Conservation (phyloP, 2,888 invertebrate genomes). For the Drosophila cyrtoloma region DNA sequence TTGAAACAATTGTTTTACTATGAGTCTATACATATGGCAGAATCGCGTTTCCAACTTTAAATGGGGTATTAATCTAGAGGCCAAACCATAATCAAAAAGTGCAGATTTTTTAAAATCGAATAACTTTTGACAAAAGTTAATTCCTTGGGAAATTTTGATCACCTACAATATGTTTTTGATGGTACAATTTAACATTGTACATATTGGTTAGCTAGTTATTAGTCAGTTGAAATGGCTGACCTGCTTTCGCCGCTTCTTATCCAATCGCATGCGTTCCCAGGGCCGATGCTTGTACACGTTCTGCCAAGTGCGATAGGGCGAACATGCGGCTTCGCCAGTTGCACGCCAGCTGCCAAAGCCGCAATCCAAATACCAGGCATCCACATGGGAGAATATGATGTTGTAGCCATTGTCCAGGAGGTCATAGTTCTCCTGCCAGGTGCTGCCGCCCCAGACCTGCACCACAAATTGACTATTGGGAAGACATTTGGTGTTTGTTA, state of each 20-base stretch:
- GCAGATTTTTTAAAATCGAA: not conserved
- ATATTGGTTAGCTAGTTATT: not conserved
- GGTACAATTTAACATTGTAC: no score
- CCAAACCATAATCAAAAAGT: not conserved
- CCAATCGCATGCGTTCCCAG: slow-evolving; percentile 87
- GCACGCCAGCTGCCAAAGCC: slow-evolving; percentile 95
- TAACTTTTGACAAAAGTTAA: not conserved
- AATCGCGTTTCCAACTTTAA: not conserved
- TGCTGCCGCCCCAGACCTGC: slow-evolving; percentile 93
- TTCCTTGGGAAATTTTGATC: not conserved
- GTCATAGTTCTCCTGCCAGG: slow-evolving; percentile 92
- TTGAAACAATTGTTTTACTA: not conserved
- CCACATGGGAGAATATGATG: slow-evolving; percentile 93
- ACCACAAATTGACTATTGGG: slow-evolving; percentile 88
- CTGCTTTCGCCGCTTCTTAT: slow-evolving; percentile 82
- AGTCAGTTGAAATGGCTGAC: slow-evolving; percentile 49
- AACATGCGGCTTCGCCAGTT: slow-evolving; percentile 92
- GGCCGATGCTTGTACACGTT: slow-evolving; percentile 94
- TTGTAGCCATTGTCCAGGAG: slow-evolving; percentile 91
- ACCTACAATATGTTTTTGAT: not conserved
- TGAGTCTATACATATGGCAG: not conserved
- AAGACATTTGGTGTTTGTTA: slow-evolving; percentile 90
- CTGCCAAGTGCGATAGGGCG: slow-evolving; percentile 95
- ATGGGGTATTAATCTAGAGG: not conserved
- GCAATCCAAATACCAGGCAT: slow-evolving; percentile 95